These are phyloP conservation scores for Drosophila dives DNA, from an alignment of 2,888 invertebrate genomes.

Conservation along the genomic window DNA sequence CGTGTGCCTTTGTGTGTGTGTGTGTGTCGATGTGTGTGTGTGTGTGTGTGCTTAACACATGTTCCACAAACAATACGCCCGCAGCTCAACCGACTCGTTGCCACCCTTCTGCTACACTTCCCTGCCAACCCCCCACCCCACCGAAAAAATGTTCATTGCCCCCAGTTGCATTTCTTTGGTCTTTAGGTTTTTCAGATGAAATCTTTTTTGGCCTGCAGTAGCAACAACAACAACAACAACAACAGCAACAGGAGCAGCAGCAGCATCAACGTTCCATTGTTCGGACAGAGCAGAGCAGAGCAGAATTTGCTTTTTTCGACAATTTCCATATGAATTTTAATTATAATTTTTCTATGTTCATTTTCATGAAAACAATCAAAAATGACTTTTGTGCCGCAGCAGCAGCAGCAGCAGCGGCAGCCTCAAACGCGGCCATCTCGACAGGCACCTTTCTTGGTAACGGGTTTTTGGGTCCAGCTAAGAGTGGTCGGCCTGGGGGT, in stretches of 20 bases:
- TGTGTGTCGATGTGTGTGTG: conserved; percentile 12
- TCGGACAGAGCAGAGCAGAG: conserved; percentile 11
- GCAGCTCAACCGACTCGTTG: conserved; percentile 56
- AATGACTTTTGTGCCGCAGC: conserved; percentile 75
- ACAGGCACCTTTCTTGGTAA: conserved; percentile 9
- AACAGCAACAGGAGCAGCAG: conserved; percentile 36
- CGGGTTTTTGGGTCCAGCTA: conserved; percentile 1
- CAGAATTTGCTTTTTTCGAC: conserved; percentile 53
- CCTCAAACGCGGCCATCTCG: conserved; percentile 30
- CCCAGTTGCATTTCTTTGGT: conserved; percentile 77
- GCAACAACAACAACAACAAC: conserved; percentile 35
- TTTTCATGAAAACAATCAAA: conserved; percentile 81
- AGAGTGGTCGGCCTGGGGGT: background rate
- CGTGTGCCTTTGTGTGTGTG: conserved; percentile 7
- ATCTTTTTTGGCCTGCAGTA: conserved; percentile 73
- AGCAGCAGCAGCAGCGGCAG: conserved; percentile 24
- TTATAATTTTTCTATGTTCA: conserved; percentile 81
- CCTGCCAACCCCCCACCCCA: conserved; percentile 9
- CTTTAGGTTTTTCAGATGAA: conserved; percentile 69
- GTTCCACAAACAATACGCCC: conserved; percentile 76
- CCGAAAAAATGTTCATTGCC: conserved; percentile 36
- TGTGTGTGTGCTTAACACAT: conserved; percentile 59
- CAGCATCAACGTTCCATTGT: conserved; percentile 16
- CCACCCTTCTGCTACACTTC: background rate
- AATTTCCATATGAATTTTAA: conserved; percentile 81